A percentile compares a stretch with the other conserved stretches of the same genome.
phyloP scores from a whole-genome alignment of 1,140 invertebrate species.

The Globodera ellingtonae region DNA sequence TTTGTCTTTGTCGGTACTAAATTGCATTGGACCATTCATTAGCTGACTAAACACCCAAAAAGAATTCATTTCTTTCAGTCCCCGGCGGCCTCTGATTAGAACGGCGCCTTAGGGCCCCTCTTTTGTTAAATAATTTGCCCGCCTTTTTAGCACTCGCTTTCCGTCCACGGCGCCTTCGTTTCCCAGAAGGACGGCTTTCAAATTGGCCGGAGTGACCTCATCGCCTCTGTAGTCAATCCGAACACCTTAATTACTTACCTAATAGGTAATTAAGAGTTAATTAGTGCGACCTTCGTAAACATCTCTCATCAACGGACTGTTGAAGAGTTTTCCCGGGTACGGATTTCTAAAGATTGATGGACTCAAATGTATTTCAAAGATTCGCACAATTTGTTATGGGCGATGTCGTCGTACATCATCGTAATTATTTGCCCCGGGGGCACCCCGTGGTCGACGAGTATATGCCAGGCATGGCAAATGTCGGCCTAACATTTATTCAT shows the following conservation, averaged over 20 bases:
- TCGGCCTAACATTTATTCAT: slow-evolving; percentile 70
- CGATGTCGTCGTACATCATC: slow-evolving; percentile 75
- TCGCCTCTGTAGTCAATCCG: slow-evolving; percentile 70
- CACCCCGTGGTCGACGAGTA: slow-evolving; percentile 70
- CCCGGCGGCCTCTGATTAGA: no score
- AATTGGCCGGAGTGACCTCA: slow-evolving; percentile 49
- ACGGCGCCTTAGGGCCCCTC: no score
- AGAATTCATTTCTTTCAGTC: no score
- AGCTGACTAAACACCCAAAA: no score
- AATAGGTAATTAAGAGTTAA: slow-evolving; percentile 55
- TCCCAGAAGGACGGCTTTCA: slow-evolving; percentile 42
- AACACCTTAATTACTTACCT: slow-evolving; percentile 70
- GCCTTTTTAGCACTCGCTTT: slow-evolving; percentile 64
- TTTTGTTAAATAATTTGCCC: no score
- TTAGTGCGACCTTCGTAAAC: slow-evolving; percentile 69
- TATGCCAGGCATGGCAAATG: slow-evolving; percentile 73
- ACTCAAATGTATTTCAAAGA: not conserved
- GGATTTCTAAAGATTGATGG: slow-evolving; percentile 69
- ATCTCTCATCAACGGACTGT: slow-evolving; percentile 71
- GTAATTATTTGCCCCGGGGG: slow-evolving; percentile 72
- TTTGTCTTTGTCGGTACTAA: slow-evolving; percentile 36
- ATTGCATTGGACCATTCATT: no score
- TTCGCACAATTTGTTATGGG: slow-evolving; percentile 69
- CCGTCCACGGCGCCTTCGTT: slow-evolving; percentile 26
- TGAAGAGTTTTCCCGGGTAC: slow-evolving; percentile 71